These are phyloP conservation scores for Drosophila colorata DNA, from an alignment of 2,888 invertebrate genomes.

Conservation along the genomic window DNA sequence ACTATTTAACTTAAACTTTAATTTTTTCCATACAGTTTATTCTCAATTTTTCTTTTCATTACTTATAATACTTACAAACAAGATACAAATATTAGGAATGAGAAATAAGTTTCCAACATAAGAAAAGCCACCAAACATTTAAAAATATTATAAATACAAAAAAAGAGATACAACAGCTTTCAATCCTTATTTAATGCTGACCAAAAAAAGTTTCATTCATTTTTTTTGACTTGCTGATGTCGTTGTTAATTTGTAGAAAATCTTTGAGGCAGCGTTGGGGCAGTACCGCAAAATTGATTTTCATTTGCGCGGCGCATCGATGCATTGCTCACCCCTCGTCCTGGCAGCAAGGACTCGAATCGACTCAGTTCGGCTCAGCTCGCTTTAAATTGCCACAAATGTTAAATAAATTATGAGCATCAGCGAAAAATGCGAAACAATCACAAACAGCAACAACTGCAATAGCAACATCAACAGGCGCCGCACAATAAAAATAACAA, in stretches of 20 bases:
- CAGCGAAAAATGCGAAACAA: slow-evolving; percentile 37
- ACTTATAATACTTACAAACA: background rate
- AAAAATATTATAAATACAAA: no score
- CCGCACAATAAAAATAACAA: slow-evolving; percentile 27
- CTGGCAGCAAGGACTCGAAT: slow-evolving; percentile 9
- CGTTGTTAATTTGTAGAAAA: slow-evolving; percentile 7
- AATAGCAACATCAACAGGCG: slow-evolving; percentile 36
- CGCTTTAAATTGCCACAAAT: slow-evolving; percentile 66
- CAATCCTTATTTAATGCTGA: no score
- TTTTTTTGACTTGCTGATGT: background rate
- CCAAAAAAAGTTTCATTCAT: background rate
- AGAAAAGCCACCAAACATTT: no score
- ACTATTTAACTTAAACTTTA: no score
- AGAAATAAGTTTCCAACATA: background rate
- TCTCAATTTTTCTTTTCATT: no score
- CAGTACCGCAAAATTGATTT: slow-evolving; percentile 36
- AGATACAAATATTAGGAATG: background rate
- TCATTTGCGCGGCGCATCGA: slow-evolving; percentile 13
- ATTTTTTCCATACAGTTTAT: no score
- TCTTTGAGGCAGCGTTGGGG: background rate
- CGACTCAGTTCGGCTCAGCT: slow-evolving; percentile 18
- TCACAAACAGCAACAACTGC: slow-evolving; percentile 28
- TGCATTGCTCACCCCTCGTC: background rate
- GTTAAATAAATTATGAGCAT: slow-evolving; percentile 69
- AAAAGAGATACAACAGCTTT: no score